Percentiles rank a stretch among this genome's conserved stretches.
Conservation (phyloP, 1,140 invertebrate species). For the Hypsibius dujardini region DNA sequence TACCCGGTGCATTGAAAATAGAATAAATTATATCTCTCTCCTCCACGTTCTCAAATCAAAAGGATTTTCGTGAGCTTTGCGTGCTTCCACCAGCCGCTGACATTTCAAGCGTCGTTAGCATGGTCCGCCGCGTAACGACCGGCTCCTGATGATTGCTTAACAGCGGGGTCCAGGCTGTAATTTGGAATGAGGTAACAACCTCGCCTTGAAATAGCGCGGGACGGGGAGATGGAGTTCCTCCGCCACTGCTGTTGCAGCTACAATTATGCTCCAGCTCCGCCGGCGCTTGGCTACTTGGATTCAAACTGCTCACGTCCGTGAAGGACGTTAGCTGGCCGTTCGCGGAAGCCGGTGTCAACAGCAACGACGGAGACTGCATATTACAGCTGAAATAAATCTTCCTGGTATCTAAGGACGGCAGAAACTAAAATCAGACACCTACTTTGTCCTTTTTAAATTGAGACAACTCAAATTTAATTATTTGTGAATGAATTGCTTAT, state of each 20-base stretch:
- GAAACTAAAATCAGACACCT: too few species aligned
- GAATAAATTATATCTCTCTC: too few species aligned
- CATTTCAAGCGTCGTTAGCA: background rate
- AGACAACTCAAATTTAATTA: too few species aligned
- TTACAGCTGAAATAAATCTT: conserved; percentile 2
- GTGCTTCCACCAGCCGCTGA: too few species aligned
- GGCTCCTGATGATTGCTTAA: background rate
- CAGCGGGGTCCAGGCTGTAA: conserved; percentile 14
- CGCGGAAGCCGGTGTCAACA: background rate
- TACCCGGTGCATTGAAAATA: too few species aligned
- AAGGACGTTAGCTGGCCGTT: background rate
- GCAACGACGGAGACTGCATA: background rate
- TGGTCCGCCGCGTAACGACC: background rate
- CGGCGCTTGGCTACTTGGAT: too few species aligned
- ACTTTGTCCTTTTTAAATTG: too few species aligned
- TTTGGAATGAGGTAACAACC: background rate
- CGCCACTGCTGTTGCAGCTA: background rate
- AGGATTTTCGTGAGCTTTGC: too few species aligned
- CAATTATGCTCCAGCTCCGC: background rate
- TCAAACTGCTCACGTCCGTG: too few species aligned
- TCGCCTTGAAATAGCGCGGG: background rate
- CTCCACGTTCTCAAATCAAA: too few species aligned
- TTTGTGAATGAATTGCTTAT: too few species aligned
- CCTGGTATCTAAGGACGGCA: too few species aligned
- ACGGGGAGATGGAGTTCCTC: background rate